Evolutionary conservation across 2,888 invertebrate genomes (phyloP).

Genomic region (Seira ritae): DNA sequence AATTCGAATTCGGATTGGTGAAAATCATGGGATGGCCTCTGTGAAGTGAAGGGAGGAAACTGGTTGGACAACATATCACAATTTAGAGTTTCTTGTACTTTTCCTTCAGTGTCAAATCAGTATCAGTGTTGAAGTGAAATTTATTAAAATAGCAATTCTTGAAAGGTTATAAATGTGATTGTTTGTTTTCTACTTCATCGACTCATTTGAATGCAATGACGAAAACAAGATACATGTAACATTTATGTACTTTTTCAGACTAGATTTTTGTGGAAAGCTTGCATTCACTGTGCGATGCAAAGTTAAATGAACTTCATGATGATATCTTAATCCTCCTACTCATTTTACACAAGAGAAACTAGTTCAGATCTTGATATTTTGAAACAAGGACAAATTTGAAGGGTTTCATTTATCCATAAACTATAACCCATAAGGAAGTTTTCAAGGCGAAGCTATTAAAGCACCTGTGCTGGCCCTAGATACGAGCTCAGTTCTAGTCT

Average conservation of each 20-base stretch:
- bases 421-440: too few species aligned
- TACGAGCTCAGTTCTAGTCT: neutral
- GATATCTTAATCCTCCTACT: constrained; percentile 9
- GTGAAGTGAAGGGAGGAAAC: neutral
- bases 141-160: too few species aligned
- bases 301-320: neutral
- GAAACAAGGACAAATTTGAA: neutral
- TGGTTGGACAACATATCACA: constrained; percentile 1
- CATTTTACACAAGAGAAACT: neutral
- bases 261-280: too few species aligned
- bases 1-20: neutral
- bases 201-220: neutral
- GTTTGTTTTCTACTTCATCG: too few species aligned
- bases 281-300: neutral
- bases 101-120: neutral
- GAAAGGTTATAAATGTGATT: too few species aligned
- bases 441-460: neutral
- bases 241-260: too few species aligned
- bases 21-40: neutral
- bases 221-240: neutral
- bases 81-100: too few species aligned
- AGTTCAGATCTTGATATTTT: neutral
- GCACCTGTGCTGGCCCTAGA: neutral
- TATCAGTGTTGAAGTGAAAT: neutral
- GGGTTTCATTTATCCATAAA: neutral